Conservation (phyloP, 1,140 invertebrate genomes). For the Tetramorium parvispinum region DNA sequence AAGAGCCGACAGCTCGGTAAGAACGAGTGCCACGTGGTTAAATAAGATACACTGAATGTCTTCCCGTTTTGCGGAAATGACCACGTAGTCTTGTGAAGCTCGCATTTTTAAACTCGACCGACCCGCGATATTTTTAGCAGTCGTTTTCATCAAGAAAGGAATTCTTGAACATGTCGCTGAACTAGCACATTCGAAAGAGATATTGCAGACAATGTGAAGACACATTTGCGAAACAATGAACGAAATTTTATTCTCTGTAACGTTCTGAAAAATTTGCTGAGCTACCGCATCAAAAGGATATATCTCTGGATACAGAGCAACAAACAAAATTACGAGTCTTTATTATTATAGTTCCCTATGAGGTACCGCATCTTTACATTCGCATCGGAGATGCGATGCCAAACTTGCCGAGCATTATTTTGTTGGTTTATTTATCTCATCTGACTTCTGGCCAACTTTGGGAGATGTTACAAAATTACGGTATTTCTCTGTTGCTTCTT, state of each 20-base stretch:
- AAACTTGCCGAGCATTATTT: constrained; percentile 6
- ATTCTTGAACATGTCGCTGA: neutral
- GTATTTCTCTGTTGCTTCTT: constrained; percentile 42
- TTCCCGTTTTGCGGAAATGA: neutral
- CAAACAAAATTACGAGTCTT: neutral
- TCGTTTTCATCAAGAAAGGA: neutral
- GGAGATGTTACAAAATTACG: constrained; percentile 10
- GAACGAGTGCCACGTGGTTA: constrained; percentile 11
- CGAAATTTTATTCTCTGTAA: neutral
- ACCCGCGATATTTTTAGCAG: constrained; percentile 3
- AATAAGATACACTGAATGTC: constrained; percentile 21
- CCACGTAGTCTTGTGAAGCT: neutral
- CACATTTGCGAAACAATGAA: neutral
- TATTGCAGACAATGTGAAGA: neutral
- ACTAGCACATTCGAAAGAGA: neutral
- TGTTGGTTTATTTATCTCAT: neutral
- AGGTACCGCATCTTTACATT: neutral
- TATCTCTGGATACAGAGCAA: neutral
- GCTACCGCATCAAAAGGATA: neutral
- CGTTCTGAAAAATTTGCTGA: neutral
- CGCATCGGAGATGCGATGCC: neutral
- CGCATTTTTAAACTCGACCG: neutral
- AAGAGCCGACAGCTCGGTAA: neutral
- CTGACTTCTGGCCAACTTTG: constrained; percentile 2
- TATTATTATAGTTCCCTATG: neutral